Evolutionary conservation across 2,888 invertebrate genomes (phyloP), one percentile per base, ranked within the genome.

Genomic region (Caenorhabditis parvicauda): DNA sequence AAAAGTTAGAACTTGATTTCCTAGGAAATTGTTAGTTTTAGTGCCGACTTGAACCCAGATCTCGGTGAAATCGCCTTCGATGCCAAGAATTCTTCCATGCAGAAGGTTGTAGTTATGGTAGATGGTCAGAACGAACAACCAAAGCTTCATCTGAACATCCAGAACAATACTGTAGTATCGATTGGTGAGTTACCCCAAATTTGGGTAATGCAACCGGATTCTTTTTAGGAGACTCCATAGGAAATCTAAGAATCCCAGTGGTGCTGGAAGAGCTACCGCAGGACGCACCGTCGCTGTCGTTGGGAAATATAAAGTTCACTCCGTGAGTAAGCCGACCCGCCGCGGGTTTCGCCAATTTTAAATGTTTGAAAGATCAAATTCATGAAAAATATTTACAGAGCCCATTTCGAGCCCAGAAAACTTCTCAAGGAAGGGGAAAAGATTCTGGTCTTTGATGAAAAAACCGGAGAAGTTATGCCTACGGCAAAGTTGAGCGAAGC

Each of bases 331-430:
- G n/a, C n/a, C n/a, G n/a, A n/a, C n/a, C n/a, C n/a, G n/a, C n/a
- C n/a, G n/a, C n/a, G n/a, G n/a, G n/a, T n/a, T n/a, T n/a, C n/a
- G n/a, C n/a, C n/a, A n/a, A n/a, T n/a, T n/a, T n/a, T n/a, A n/a
- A n/a, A n/a, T n/a, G n/a, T n/a, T n/a, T n/a, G n/a, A n/a, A n/a
- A n/a, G n/a, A n/a, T n/a, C n/a, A n/a, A n/a, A n/a, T n/a, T n/a
- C n/a, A n/a, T n/a, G n/a, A n/a, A n/a, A n/a, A 12, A 19, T 2
- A 24, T 41, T 55, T 56, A 28, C 52, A 61, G 61, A 29, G 62
- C 62, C n/a, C 46, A 50, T 22, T 62, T 50, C 48, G 62, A 62
- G 22, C 43, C 58, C 9, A 58, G 62, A 2, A 38, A 58, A 14
- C 58, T 58, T 39, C 39, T 62, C 24, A 39, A 46, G 5, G 54